Conservation (phyloP, 2,113 vertebrate species). For the Aldabrachelys gigantea region DNA sequence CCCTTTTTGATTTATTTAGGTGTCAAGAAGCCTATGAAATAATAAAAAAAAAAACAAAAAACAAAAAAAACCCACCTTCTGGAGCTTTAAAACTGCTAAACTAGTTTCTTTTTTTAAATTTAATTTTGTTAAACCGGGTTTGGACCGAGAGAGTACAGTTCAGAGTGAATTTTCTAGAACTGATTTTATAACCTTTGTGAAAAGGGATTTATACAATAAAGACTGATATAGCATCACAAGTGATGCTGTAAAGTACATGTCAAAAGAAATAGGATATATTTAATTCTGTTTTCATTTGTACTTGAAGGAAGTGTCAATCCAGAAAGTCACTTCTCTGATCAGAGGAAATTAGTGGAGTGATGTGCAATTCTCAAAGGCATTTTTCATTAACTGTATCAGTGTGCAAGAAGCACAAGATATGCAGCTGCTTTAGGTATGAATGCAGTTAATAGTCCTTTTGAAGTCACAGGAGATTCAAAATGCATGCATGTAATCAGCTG, state of each 20-base stretch:
- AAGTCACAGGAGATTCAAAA: slow-evolving; percentile 18
- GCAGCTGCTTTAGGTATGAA: slow-evolving; percentile 8
- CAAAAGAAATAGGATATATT: slow-evolving; percentile 8
- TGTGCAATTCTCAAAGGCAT: slow-evolving; percentile 11
- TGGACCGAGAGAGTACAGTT: background rate
- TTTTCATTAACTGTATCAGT: slow-evolving; percentile 21
- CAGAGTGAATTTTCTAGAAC: background rate
- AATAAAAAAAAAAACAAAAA: background rate
- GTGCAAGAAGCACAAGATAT: background rate
- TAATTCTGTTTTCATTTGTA: background rate
- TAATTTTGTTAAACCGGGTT: background rate
- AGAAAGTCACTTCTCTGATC: background rate
- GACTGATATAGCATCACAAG: slow-evolving; percentile 7
- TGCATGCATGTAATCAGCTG: background rate
- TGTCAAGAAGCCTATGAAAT: background rate
- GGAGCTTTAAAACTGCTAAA: background rate
- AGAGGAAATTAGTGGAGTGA: slow-evolving; percentile 24
- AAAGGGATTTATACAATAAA: accelerated
- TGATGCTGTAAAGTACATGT: slow-evolving; percentile 23
- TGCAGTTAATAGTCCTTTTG: background rate
- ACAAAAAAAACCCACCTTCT: background rate
- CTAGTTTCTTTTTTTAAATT: background rate
- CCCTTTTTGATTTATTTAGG: background rate
- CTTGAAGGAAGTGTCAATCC: slow-evolving; percentile 15
- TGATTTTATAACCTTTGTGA: background rate